Evolutionary conservation across 2,113 vertebrate species (phyloP), one percentile per base, ranked within the genome.

Genomic region (Chamaea fasciata): DNA sequence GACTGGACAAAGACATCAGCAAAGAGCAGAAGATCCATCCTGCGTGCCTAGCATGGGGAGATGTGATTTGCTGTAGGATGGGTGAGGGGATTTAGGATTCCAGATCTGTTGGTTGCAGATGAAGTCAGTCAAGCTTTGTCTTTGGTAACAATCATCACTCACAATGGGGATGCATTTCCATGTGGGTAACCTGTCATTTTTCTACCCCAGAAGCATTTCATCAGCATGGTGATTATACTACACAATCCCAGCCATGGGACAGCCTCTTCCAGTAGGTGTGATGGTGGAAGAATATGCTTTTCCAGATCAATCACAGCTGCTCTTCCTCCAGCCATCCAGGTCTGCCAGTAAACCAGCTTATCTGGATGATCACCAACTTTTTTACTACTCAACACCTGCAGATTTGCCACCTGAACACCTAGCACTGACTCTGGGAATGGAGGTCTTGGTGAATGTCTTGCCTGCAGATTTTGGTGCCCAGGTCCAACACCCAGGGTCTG

Each of bases 91-190:
- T 37, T 78, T 28, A 65, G 41, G 62, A 42, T 62, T 41, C 26
- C 21, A 63, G 10, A 39, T 33, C 21, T 0, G 0, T 15, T 35
- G 42, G 11, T 44, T 30, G 10, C 37, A 30, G 16, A 20, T 26
- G 44, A 87, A 52, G 39, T n/a, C 35, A 22, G 28, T 15, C 68
- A 64, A 77, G 17, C 1, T 1, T 42, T 64, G 26, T 22, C 35
- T 63, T 68, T 55, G 17, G 15, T 14, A 86, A 33, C 10, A 46
- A 9, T 42, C 42, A 31, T 52, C 27, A 44, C 26, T 71, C 28
- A 28, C 14, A 75, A 4, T 0, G 0, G 12, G 24, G 17, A 56
- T 77, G 15, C 0, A 4, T 46, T 84, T 78, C 56, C 37, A 19
- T 5, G 44, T 30, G 31, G 6, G 10, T 57, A 56, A 33, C 19